phyloP scores from a whole-genome alignment of 2,888 invertebrate species.

The Urechis unicinctus region DNA sequence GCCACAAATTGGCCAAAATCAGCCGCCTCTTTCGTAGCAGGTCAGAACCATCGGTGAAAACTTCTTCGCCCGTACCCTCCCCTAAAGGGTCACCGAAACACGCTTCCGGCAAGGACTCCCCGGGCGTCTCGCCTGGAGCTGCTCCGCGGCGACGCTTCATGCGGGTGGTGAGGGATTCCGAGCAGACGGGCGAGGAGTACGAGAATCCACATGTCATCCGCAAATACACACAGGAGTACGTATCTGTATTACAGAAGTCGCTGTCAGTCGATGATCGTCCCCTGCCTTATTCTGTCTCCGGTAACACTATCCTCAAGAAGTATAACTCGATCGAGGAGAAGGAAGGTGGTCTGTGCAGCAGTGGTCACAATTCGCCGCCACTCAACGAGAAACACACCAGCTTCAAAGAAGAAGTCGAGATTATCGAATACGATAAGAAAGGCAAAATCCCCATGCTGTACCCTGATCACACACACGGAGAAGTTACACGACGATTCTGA shows the following conservation, averaged over 20 bases:
- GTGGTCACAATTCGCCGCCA: neutral
- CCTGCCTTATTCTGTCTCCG: constrained; percentile 17
- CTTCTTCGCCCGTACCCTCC: neutral
- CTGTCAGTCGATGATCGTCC: constrained; percentile 5
- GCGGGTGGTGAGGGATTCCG: constrained; percentile 15
- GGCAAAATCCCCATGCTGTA: constrained; percentile 4
- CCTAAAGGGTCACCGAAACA: constrained; percentile 3
- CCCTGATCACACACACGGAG: neutral
- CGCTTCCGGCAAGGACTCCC: constrained; percentile 3
- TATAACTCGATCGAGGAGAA: constrained; percentile 8
- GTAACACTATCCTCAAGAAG: constrained; percentile 21
- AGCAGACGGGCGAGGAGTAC: constrained; percentile 15
- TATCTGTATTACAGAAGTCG: constrained; percentile 8
- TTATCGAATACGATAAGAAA: constrained; percentile 18
- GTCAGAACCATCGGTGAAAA: constrained; percentile 13
- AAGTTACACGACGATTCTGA: neutral
- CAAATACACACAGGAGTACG: constrained; percentile 11
- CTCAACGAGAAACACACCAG: constrained; percentile 15
- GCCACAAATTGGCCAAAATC: constrained; percentile 10
- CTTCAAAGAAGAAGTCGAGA: constrained; percentile 18
- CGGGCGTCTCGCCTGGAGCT: constrained; percentile 3
- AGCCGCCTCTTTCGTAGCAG: constrained; percentile 15
- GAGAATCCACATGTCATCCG: constrained; percentile 19
- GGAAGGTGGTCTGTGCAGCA: neutral
- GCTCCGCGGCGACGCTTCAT: constrained; percentile 13